Evolutionary conservation across 1,140 invertebrate species (phyloP).

Genomic region (Polyergus mexicanus): DNA sequence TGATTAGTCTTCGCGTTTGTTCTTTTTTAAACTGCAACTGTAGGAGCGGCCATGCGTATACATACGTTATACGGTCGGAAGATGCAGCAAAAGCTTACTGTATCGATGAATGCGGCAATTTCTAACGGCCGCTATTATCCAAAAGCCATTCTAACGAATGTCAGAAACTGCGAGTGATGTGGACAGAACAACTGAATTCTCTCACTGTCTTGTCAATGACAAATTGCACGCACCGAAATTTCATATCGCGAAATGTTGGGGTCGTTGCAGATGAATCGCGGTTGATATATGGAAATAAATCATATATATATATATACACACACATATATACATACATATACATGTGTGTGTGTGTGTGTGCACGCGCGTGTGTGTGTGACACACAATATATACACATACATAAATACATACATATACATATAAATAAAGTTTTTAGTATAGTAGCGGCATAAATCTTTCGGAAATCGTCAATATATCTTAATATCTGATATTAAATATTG

Average conservation of each 20-base stretch:
- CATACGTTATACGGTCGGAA: not conserved
- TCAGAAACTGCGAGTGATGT: constrained; percentile 41
- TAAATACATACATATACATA: not conserved
- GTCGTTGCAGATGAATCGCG: constrained; percentile 38
- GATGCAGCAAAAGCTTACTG: not conserved
- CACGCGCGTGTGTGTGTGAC: too few relatives aligned
- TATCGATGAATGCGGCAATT: not conserved
- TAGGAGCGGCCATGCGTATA: constrained; percentile 9
- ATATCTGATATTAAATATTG: constrained; percentile 32
- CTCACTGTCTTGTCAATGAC: constrained; percentile 40
- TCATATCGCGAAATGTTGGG: constrained; percentile 39
- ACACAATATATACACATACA: too few relatives aligned
- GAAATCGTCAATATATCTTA: constrained; percentile 43
- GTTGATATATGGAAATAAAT: constrained; percentile 46
- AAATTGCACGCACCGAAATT: constrained; percentile 51
- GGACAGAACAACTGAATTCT: constrained; percentile 20
- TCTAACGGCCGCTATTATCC: constrained; percentile 34
- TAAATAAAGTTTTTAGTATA: constrained; percentile 18
- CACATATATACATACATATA: constrained; percentile 10
- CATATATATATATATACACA: constrained; percentile 12
- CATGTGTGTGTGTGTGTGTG: too few relatives aligned
- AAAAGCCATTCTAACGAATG: constrained; percentile 43
- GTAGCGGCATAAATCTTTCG: constrained; percentile 17
- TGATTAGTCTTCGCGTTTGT: constrained; percentile 43
- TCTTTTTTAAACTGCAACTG: constrained; percentile 39